Conservation (phyloP, 2,113 vertebrate genomes). For the Gnathonemus echidnorhynchus region DNA sequence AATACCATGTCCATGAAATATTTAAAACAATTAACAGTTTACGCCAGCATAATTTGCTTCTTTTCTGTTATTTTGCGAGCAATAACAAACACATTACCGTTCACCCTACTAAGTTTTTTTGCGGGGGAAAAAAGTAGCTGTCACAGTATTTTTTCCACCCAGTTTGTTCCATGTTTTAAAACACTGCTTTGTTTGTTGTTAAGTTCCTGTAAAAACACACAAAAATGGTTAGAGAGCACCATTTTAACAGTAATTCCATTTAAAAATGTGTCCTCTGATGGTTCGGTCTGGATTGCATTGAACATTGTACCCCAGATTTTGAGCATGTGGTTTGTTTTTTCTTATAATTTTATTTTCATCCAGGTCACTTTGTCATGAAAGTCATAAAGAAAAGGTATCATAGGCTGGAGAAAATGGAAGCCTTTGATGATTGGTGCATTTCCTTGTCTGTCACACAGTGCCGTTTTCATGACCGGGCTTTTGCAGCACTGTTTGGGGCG, state of each 20-base stretch:
- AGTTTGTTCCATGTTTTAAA: conserved; percentile 32
- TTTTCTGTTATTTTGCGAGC: conserved; percentile 42
- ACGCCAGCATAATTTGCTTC: conserved; percentile 29
- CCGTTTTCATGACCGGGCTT: conserved; percentile 88
- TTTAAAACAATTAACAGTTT: conserved; percentile 45
- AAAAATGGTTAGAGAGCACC: conserved; percentile 55
- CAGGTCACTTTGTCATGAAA: background rate
- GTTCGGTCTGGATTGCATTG: conserved; percentile 39
- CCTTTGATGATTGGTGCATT: conserved; percentile 34
- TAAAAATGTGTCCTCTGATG: conserved; percentile 26
- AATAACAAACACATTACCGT: conserved; percentile 49
- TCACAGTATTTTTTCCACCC: background rate
- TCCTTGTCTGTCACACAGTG: conserved; percentile 68
- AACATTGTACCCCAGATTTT: background rate
- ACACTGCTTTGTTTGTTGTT: background rate
- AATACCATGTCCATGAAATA: conserved; percentile 40
- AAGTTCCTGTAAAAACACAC: conserved; percentile 14
- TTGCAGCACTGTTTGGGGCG: conserved; percentile 69
- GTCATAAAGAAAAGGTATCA: background rate
- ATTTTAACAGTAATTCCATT: conserved; percentile 57
- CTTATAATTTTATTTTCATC: background rate
- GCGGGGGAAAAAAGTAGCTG: conserved; percentile 41
- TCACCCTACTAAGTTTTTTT: conserved; percentile 43
- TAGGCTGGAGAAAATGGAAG: conserved; percentile 24
- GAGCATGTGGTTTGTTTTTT: conserved; percentile 11